Evolutionary conservation across 2,797 vertebrate genomes (phyloP).

Genomic region (Lateolabrax maculatus): DNA sequence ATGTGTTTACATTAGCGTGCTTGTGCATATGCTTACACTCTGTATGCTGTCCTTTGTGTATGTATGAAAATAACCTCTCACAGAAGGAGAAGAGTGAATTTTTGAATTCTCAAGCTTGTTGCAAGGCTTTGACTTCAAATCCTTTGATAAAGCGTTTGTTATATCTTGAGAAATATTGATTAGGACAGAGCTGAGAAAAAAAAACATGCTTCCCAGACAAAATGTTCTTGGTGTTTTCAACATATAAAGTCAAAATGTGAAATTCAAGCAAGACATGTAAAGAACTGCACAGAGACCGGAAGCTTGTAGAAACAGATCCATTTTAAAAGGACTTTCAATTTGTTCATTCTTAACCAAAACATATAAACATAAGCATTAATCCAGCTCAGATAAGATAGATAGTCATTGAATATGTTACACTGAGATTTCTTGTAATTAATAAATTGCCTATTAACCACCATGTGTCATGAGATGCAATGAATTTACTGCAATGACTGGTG

Average conservation of each 20-base stretch:
- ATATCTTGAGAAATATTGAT: not conserved
- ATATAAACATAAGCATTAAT: not conserved
- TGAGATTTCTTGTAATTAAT: not conserved
- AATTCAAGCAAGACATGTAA: not conserved
- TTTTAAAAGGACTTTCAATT: constrained; percentile 5
- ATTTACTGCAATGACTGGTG: not conserved
- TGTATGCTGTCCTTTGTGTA: not conserved
- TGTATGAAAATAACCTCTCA: not conserved
- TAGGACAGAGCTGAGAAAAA: not conserved
- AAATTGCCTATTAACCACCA: not conserved
- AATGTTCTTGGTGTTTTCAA: not conserved
- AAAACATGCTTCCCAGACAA: not conserved
- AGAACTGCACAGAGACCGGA: not conserved
- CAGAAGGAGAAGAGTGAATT: not conserved
- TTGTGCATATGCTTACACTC: not conserved
- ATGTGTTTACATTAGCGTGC: not conserved
- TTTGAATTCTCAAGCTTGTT: not conserved
- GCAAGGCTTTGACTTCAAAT: not conserved
- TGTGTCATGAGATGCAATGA: not conserved
- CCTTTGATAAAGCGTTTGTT: not conserved
- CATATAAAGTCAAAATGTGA: not conserved
- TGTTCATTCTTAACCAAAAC: constrained; percentile 6
- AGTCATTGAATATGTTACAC: not conserved
- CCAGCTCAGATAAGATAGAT: not conserved
- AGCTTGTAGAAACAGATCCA: not conserved